These are phyloP conservation scores for Actias luna DNA, from an alignment of 2,888 invertebrate species.

Conservation along the genomic window DNA sequence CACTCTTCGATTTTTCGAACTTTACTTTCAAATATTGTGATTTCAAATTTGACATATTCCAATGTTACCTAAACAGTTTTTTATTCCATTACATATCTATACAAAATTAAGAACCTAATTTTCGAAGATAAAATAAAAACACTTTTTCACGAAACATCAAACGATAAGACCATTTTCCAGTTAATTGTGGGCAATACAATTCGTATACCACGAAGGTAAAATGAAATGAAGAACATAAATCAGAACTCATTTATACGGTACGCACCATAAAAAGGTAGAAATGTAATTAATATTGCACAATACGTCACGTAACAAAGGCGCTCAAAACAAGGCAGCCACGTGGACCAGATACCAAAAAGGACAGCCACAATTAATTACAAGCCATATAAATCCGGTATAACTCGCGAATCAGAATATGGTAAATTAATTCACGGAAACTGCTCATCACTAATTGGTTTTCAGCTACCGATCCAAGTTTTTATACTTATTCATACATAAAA, in stretches of 20 bases:
- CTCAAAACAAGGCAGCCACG: conserved; percentile 29
- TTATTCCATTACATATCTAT: not conserved
- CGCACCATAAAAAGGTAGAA: conserved; percentile 1
- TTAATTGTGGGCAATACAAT: not conserved
- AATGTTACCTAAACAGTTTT: not conserved
- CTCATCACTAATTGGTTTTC: not conserved
- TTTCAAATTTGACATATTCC: too few relatives aligned
- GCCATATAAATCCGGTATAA: conserved; percentile 41
- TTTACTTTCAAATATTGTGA: too few relatives aligned
- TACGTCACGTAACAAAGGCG: conserved; percentile 30
- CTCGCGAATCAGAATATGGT: conserved; percentile 14
- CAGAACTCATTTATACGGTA: not conserved
- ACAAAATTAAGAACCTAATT: too few relatives aligned
- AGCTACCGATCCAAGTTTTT: not conserved
- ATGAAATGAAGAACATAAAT: not conserved
- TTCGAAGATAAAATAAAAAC: not conserved
- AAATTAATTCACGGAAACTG: conserved; percentile 36
- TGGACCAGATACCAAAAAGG: conserved; percentile 26
- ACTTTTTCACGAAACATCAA: not conserved
- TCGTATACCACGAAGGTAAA: not conserved
- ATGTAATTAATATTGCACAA: conserved; percentile 27
- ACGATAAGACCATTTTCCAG: not conserved
- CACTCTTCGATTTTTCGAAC: too few relatives aligned
- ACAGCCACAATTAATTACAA: conserved; percentile 38
- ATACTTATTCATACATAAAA: too few relatives aligned